phyloP scores from a whole-genome alignment of 2,113 vertebrate genomes.

The Cebidichthys violaceus region DNA sequence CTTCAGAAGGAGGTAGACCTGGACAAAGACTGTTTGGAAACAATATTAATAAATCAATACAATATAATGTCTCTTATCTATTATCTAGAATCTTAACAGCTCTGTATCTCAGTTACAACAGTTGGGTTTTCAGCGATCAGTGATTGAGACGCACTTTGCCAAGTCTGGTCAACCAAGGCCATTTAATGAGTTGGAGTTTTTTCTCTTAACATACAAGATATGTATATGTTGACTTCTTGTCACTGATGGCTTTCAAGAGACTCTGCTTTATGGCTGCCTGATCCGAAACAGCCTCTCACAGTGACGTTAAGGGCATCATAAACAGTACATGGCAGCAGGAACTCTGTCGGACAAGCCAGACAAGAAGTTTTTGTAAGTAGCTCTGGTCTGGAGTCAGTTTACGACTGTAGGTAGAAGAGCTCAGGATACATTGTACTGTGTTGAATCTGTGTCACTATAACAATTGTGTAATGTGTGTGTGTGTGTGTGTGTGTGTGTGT shows the following conservation, averaged over 20 bases:
- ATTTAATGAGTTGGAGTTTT: constrained; percentile 34
- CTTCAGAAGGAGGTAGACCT: background rate
- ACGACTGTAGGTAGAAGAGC: constrained; percentile 65
- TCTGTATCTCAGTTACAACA: background rate
- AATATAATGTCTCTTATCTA: constrained; percentile 2
- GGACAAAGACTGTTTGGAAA: background rate
- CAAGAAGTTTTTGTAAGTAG: background rate
- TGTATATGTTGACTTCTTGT: background rate
- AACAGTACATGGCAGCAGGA: constrained; percentile 8
- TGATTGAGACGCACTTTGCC: constrained; percentile 38
- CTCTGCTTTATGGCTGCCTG: constrained; percentile 12
- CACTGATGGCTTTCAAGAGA: constrained; percentile 13
- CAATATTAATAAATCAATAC: constrained; percentile 38
- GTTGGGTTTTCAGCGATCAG: background rate
- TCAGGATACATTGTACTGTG: constrained; percentile 67
- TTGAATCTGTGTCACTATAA: constrained; percentile 45
- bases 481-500: background rate
- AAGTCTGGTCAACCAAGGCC: constrained; percentile 52
- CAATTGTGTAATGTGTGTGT: background rate
- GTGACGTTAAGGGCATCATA: constrained; percentile 2
- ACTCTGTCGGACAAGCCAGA: background rate
- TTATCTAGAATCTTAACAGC: background rate
- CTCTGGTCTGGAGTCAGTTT: constrained; percentile 50
- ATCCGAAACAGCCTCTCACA: background rate
- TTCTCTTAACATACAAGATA: constrained; percentile 4